Evolutionary conservation across 2,888 invertebrate genomes (phyloP), one percentile per base, ranked within the genome.

Genomic region (Tryphoninae sp.): DNA sequence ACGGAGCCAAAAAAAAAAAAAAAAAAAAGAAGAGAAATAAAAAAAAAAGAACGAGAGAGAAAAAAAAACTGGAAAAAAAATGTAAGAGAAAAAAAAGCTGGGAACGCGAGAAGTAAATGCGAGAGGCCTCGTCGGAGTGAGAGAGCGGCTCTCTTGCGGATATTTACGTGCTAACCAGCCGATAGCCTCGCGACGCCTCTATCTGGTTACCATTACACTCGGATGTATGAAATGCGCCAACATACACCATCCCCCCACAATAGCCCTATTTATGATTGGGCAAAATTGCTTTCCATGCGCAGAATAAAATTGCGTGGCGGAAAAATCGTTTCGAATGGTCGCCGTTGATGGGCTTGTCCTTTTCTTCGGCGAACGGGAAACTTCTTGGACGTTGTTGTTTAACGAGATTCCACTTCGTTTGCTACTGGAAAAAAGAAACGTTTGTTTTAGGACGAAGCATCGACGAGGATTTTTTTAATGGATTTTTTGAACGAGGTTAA

Each of bases 201-300:
- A 91, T 91, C 91, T 90, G 90, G 91, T 91, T 91, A 91, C 91
- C 91, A 91, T 91, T 91, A 91, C 91, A 91, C 91, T 90, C 90
- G 89, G 90, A 91, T 91, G 90, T 91, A 91, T 91, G 91, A 91
- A 91, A 91, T 91, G 90, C 90, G 87, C 90, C 88, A 90, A 89
- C 91, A 91, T 91, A 89, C 89, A 87, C 90, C 88, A 90, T 90
- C 91, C 91, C 91, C 91, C 91, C 91, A 91, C 91, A 92, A 92
- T 91, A 91, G 91, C 91, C 92, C 92, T 92, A 91, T 92, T 91
- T 91, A 91, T 91, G 91, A 92, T 92, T 91, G 92, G 92, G 91
- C 91, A 91, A 92, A 92, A 91, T 92, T 91, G 92, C 92, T 92
- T 92, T 91, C 92, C 92, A 91, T 91, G 92, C 91, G 92, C 92